These are phyloP conservation scores for Erebia palarica DNA, from an alignment of 2,888 invertebrate genomes.

Conservation along the genomic window DNA sequence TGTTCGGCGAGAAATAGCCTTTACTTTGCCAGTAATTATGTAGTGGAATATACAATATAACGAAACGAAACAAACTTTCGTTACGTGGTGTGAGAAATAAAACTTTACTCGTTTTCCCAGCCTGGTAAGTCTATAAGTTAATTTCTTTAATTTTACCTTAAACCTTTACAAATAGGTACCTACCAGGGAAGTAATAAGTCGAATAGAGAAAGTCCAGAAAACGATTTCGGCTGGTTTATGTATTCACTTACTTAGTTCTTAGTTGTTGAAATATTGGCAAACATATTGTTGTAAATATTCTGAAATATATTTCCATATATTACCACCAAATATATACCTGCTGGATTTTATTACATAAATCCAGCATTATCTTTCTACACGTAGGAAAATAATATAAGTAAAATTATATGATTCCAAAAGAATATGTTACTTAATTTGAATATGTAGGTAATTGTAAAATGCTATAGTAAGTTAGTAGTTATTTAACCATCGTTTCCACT, in stretches of 20 bases:
- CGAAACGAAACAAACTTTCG: not conserved
- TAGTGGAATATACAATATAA: not conserved
- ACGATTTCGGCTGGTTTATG: not conserved
- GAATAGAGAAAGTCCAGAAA: not conserved
- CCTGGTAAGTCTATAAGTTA: constrained; percentile 2
- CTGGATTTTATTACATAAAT: not conserved
- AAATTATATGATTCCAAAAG: too few species aligned
- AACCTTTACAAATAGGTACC: not conserved
- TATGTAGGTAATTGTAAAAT: too few species aligned
- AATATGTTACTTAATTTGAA: too few species aligned
- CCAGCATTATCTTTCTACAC: not conserved
- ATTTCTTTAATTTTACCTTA: not conserved
- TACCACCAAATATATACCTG: too few species aligned
- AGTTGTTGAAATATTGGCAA: not conserved
- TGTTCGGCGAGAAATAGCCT: not conserved
- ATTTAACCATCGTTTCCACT: too few species aligned
- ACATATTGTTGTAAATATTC: not conserved
- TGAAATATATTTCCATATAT: not conserved
- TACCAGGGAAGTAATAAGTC: not conserved
- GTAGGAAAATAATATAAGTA: too few species aligned
- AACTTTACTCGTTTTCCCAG: not conserved
- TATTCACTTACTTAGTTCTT: not conserved
- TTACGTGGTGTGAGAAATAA: not conserved
- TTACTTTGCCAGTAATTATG: not conserved
- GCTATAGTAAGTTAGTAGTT: too few species aligned